Base-by-base conservation (phyloP, 2,797 vertebrate genomes). In the Mormyrus proboscirostris region DNA sequence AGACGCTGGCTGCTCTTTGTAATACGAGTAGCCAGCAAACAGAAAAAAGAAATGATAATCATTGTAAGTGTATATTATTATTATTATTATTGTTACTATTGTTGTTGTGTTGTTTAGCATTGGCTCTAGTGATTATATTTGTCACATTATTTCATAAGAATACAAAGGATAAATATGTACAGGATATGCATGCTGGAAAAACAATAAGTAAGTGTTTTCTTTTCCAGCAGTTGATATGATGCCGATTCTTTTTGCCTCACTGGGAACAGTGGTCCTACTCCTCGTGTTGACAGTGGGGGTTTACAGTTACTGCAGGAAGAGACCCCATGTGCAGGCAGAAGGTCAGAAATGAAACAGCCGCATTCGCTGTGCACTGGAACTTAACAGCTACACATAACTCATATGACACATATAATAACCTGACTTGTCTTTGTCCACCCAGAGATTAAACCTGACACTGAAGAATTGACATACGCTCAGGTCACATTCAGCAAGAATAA, bases 1-100 rank as follows among this genome's bases (percentile, higher is more conserved):
- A 0, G 41, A 88, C 0, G 14, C 83, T n/a, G 88, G 88, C 4
- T 86, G 88, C 90, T 86, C 0, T 14, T 90, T 91, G 57, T 82
- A 19, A 89, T 86, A 5, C 0, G 14, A 1, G 51, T 55, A 10
- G 62, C 57, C 90, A 16, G 89, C 90, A 89, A 89, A 88, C 14
- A 1, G 55, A 62, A n/a, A 2, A 12, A 14, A 12, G 65, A 19
- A 0, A 0, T 89, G 50, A 10, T 19, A 25, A 16, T 49, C 51
- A 90, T 90, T 85, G 83, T 47, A 38, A 90, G 88, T 38, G 92
- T 93, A 93, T 94, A 92, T 94, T 89, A 91, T 76, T 90, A 69
- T 50, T 85, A 59, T 79, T 84, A 1, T 22, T 25, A 0, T 59
- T n/a, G 3, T 55, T 55, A 29, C 29, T 0, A 12, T 76, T 83